Conservation (phyloP, 1,140 invertebrate species). For the Drosophila parvula region DNA sequence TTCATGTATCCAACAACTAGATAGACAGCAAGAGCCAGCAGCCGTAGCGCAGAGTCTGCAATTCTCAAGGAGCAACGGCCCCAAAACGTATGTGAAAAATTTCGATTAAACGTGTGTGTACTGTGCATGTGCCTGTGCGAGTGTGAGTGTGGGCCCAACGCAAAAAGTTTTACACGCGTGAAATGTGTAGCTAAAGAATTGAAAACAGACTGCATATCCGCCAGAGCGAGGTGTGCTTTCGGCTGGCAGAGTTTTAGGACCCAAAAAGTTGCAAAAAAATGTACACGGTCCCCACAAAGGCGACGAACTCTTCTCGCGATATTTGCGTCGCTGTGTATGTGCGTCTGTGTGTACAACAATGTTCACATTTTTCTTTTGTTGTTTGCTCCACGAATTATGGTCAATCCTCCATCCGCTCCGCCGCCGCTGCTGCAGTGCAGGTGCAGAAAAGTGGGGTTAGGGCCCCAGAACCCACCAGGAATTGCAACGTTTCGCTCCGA, state of each 20-base stretch:
- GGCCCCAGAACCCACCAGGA: slow-evolving; percentile 42
- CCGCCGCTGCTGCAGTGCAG: slow-evolving; percentile 50
- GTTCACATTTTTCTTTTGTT: slow-evolving; percentile 81
- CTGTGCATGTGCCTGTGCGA: slow-evolving; percentile 34
- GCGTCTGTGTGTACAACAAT: slow-evolving; percentile 73
- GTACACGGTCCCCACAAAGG: slow-evolving; percentile 27
- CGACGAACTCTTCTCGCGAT: slow-evolving; percentile 62
- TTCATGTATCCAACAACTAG: slow-evolving; percentile 19
- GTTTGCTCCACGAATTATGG: slow-evolving; percentile 77
- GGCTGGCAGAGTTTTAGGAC: neutral
- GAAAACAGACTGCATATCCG: slow-evolving; percentile 42
- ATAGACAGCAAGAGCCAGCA: slow-evolving; percentile 12
- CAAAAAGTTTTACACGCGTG: slow-evolving; percentile 71
- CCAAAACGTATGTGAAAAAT: slow-evolving; percentile 68
- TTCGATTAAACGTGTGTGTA: slow-evolving; percentile 58
- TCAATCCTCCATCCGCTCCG: slow-evolving; percentile 44
- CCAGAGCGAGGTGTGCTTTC: slow-evolving; percentile 17
- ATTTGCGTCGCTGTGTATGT: slow-evolving; percentile 55
- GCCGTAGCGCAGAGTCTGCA: slow-evolving; percentile 2
- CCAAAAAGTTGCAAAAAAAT: slow-evolving; percentile 37
- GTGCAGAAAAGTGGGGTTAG: slow-evolving; percentile 80
- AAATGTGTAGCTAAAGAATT: slow-evolving; percentile 63
- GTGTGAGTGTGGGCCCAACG: slow-evolving; percentile 61
- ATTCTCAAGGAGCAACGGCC: slow-evolving; percentile 50
- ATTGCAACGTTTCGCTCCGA: slow-evolving; percentile 38